Evolutionary conservation across 1,140 invertebrate genomes (phyloP), one percentile per base, ranked within the genome.

Genomic region (Physella acuta): DNA sequence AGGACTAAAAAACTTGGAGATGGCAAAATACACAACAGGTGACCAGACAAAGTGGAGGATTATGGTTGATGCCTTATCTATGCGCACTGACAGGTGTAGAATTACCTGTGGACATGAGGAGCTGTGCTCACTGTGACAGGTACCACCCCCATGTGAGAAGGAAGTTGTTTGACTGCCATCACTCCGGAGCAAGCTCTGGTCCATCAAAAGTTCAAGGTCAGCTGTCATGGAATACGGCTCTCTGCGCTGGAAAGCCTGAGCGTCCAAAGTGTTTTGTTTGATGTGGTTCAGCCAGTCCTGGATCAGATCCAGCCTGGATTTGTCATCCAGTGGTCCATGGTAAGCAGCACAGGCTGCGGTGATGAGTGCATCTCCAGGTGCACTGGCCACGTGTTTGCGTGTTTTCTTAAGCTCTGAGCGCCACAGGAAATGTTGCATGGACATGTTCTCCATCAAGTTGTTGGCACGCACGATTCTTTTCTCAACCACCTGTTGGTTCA

Each of bases 391-490:
- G 30, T 81, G 77, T 26, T 71, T 74, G 56, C 75, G 76, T 14
- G 80, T 76, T 53, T 77, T 78, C 51, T 75, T 75, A 24, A 81
- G 75, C 64, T 82, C 80, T 31, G 77, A 78, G 28, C 79, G 78
- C 84, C 81, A 84, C 66, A 80, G 65, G 60, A 74, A 80, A 70
- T 81, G 78, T 68, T 83, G 81, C 73, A 79, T 75, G 11, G 78
- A 80, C 78, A 84, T 84, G 67, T 83, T 81, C 33, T 81, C 77
- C 78, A 84, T 82, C 61, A 84, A 63, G 49, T 81, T 79, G 16
- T 76, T 79, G 37, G 79, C 78, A 36, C 79, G 71, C 1, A 78
- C 71, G 30, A 84, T 81, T 51, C 78, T 81, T 53, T 76, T 76
- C 69, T 84, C 80, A 67, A 85, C 80, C 24, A 58, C 74, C 82